These are phyloP conservation scores for Cylloceria caligata DNA, from an alignment of 2,888 invertebrate genomes.

Conservation along the genomic window DNA sequence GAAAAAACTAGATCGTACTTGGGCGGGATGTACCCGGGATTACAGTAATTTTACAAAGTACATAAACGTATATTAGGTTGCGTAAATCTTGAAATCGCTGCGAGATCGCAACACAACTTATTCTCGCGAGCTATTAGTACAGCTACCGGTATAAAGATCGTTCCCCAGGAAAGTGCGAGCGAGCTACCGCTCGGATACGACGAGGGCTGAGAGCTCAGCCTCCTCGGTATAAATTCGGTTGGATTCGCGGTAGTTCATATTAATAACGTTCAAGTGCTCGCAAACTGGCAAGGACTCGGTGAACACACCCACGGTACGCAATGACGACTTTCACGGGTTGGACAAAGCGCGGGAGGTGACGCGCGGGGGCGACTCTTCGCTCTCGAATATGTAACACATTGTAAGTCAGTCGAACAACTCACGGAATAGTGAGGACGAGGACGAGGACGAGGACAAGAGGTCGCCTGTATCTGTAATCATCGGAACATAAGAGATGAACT, in stretches of 20 bases:
- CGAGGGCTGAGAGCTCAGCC: background rate
- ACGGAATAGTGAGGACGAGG: constrained; percentile 1
- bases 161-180: background rate
- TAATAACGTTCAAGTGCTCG: constrained; percentile 55
- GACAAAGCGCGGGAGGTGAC: constrained; percentile 60
- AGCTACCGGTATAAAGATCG: constrained; percentile 1
- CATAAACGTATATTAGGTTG: background rate
- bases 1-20: background rate
- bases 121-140: background rate
- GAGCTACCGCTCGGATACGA: background rate
- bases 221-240: background rate
- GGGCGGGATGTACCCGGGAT: background rate
- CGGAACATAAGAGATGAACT: constrained; percentile 4
- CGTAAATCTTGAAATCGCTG: background rate
- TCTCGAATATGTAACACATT: constrained; percentile 60
- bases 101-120: background rate
- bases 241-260: constrained; percentile 12
- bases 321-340: constrained; percentile 57
- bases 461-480: background rate
- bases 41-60: background rate
- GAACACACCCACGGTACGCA: constrained; percentile 29
- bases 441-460: constrained; percentile 11
- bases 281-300: constrained; percentile 22
- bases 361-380: constrained; percentile 48
- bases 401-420: background rate